These are phyloP conservation scores for Indri indri DNA, from an alignment of 2,113 vertebrate genomes.

Conservation along the genomic window DNA sequence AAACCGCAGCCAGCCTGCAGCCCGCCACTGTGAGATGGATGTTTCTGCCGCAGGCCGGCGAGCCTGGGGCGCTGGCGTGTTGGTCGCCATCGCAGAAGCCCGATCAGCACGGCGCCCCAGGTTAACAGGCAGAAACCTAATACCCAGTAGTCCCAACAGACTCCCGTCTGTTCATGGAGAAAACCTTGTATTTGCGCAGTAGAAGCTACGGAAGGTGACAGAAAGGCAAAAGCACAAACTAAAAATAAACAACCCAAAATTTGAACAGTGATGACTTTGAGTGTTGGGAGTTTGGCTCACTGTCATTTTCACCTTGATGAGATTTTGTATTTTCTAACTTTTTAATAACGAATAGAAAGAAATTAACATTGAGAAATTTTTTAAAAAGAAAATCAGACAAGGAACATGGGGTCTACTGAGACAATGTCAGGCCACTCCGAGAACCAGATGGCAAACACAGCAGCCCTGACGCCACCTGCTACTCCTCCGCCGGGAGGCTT, in stretches of 20 bases:
- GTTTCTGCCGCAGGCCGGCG: background rate
- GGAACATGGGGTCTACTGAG: background rate
- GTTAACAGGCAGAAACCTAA: background rate
- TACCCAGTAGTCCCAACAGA: background rate
- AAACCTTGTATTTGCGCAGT: background rate
- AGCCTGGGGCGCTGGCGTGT: background rate
- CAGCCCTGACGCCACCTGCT: background rate
- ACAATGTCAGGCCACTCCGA: background rate
- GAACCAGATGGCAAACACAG: background rate
- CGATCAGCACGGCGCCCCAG: background rate
- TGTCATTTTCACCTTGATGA: background rate
- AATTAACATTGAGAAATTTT: background rate
- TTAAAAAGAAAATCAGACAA: background rate
- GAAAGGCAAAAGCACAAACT: background rate
- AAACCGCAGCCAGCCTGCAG: background rate
- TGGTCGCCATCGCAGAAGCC: background rate
- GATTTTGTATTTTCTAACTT: background rate
- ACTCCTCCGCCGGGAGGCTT: background rate
- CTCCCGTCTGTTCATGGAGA: background rate
- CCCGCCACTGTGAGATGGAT: accelerated
- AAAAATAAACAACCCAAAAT: background rate
- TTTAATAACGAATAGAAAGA: background rate
- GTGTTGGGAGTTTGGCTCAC: background rate
- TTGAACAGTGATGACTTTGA: background rate
- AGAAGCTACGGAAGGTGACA: background rate